A percentile compares a stretch with the other conserved stretches of the same genome.
Evolutionary conservation across 1,140 invertebrate species (phyloP).

Genomic region (Bradynema listronoti): DNA sequence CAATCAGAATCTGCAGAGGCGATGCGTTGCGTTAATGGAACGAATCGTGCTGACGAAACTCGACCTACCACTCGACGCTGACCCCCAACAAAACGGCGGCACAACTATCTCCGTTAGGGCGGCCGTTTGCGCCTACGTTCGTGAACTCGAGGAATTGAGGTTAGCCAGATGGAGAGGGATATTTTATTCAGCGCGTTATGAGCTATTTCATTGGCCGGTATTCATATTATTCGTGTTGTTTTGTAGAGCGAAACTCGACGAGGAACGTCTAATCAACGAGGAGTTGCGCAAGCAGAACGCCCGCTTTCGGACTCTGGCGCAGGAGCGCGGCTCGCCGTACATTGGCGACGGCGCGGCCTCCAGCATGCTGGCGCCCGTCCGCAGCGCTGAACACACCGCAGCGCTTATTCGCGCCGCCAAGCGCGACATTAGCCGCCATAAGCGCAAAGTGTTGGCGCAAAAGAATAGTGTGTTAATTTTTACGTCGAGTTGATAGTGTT

Average conservation of each 20-base stretch:
- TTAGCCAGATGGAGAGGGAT: not conserved
- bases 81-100: too few relatives aligned
- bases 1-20: too few relatives aligned
- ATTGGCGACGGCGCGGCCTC: too few relatives aligned
- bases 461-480: not conserved
- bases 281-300: slow-evolving; percentile 65
- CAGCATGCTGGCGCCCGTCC: not conserved
- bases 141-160: not conserved
- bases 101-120: not conserved
- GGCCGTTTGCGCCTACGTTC: not conserved
- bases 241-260: slow-evolving; percentile 64
- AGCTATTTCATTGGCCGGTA: not conserved
- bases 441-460: not conserved
- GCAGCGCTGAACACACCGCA: not conserved
- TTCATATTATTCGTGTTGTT: not conserved
- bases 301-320: slow-evolving; percentile 33
- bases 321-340: not conserved
- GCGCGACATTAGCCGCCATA: not conserved
- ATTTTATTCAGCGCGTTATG: not conserved
- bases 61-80: too few relatives aligned
- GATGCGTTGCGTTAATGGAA: too few relatives aligned
- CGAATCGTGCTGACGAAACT: too few relatives aligned
- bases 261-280: slow-evolving; percentile 77
- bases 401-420: not conserved
- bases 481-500: not conserved